Evolutionary conservation across 2,797 vertebrate species (phyloP).

Genomic region (Muraenolepis orangiensis): DNA sequence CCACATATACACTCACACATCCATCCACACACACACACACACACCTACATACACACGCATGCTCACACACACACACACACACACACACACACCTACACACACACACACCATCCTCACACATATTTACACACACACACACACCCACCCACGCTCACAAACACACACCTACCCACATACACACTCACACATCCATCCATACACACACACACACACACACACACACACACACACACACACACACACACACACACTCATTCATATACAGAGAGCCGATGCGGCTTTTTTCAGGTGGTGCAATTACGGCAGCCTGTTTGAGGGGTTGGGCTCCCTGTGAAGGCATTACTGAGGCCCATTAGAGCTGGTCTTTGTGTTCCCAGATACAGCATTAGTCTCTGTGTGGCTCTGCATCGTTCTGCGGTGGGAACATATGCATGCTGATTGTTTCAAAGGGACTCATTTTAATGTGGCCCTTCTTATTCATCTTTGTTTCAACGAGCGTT

Average conservation of each 20-base stretch:
- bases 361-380: constrained; percentile 1
- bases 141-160: background rate
- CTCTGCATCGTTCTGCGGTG: background rate
- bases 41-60: background rate
- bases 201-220: background rate
- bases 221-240: background rate
- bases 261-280: background rate
- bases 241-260: background rate
- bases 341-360: constrained; percentile 14
- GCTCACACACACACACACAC: background rate
- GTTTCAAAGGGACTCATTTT: constrained; percentile 9
- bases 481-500: background rate
- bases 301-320: background rate
- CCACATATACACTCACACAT: background rate
- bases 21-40: background rate
- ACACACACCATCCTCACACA: background rate
- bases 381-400: constrained; percentile 4
- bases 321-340: constrained; percentile 3
- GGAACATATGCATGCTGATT: constrained; percentile 11
- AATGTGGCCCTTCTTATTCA: background rate
- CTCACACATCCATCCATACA: too few species aligned
- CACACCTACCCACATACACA: background rate
- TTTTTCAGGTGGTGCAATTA: constrained; percentile 15
- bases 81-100: background rate
- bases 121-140: background rate